Conservation (phyloP, 2,888 invertebrate species). For the Stenoptilia bipunctidactyla region DNA sequence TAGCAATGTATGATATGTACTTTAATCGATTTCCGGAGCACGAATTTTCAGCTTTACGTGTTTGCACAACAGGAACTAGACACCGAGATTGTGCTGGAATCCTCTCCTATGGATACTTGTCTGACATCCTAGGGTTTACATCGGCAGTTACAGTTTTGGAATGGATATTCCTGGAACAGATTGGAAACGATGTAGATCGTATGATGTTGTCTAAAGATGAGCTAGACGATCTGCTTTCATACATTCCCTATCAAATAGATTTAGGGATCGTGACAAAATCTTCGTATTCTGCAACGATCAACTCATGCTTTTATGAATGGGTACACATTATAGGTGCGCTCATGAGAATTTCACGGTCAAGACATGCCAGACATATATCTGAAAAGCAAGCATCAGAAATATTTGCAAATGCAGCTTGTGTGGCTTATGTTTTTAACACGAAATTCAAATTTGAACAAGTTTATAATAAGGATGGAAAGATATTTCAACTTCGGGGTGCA, state of each 20-base stretch:
- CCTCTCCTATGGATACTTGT: not conserved
- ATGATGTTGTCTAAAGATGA: conserved; percentile 3
- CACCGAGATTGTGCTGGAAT: not conserved
- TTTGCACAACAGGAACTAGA: not conserved
- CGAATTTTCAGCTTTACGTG: not conserved
- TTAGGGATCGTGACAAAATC: no score
- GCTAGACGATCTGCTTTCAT: not conserved
- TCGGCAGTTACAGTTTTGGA: conserved; percentile 1
- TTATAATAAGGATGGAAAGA: no score
- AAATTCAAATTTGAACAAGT: conserved; percentile 2
- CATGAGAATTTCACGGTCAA: no score
- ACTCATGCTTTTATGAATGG: no score
- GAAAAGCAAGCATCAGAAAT: not conserved
- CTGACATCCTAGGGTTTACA: conserved; percentile 1
- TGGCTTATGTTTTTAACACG: conserved; percentile 2
- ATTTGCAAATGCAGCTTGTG: conserved; percentile 3
- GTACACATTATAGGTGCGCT: no score
- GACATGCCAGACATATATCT: conserved; percentile 2
- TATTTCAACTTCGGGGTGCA: no score
- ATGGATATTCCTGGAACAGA: conserved; percentile 3
- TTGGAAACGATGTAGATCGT: conserved; percentile 1
- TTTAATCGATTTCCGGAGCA: conserved; percentile 2
- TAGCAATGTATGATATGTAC: conserved; percentile 4
- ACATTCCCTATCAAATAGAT: no score
- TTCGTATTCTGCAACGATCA: no score